Base-by-base conservation (phyloP, 53 echinoderm and acorn worm genomes). In the Hippasteria phrygiana region DNA sequence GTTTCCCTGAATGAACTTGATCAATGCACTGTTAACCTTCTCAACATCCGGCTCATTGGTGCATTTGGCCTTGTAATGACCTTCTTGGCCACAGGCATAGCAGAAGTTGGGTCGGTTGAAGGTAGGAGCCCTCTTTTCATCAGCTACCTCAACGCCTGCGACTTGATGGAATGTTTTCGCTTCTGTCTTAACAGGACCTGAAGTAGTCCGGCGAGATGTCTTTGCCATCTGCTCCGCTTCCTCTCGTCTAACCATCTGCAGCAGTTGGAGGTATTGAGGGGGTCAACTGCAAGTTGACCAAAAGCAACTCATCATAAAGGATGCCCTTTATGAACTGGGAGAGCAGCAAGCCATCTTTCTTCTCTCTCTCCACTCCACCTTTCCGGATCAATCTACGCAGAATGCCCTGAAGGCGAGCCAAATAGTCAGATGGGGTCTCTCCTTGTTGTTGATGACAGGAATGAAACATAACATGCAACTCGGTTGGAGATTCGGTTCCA, bases 81-180 rank as follows among this genome's bases (percentile, higher is more conserved):
- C 93, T n/a, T 77, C 81, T 71, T 90, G 55, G 14, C 90, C 93
- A 62, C 93, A 93, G 9, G 55, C 48, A 43, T 65, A 93, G 50
- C 93, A 93, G 32, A 93, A 86, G 53, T 39, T 55, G 5, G 78
- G 78, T 53, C 55, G 45, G 62, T 7, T 26, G 28, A 14, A 8
- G 12, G 20, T 29, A 11, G 42, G 37, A 40, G n/a, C n/a, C n/a
- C 3, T 72, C 41, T 35, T 35, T n/a, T 17, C 29, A 29, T 72
- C 72, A 38, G 4, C 38, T 17, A 14, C n/a, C 14, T 35, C 37
- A 8, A 11, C 29, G 33, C n/a, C n/a, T n/a, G n/a, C n/a, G 70
- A 90, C 5, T 45, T 28, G n/a, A n/a, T n/a, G n/a, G n/a, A n/a
- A n/a, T n/a, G n/a, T n/a, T n/a, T n/a, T n/a, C n/a, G n/a, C n/a